Evolutionary conservation across 2,797 vertebrate species (phyloP).

Genomic region (Alouatta caraya): DNA sequence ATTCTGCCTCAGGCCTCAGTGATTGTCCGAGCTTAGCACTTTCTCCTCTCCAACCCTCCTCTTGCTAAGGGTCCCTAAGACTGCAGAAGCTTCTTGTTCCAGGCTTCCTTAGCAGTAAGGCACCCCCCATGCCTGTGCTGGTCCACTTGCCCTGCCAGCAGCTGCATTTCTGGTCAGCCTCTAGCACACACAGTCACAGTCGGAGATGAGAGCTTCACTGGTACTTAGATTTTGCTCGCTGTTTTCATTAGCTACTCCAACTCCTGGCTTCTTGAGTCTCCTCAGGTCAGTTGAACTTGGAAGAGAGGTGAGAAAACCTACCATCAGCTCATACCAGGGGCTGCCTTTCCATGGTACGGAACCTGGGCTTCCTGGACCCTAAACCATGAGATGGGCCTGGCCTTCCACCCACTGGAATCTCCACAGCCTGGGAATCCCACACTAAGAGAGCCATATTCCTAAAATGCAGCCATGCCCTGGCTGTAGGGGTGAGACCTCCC

Average conservation of each 20-base stretch:
- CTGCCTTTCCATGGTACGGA: neutral
- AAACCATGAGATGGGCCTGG: neutral
- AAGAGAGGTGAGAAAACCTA: neutral
- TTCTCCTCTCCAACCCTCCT: neutral
- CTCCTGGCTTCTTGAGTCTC: neutral
- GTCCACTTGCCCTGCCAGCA: too few species aligned
- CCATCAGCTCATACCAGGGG: neutral
- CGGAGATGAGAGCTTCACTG: neutral
- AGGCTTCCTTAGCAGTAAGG: too few species aligned
- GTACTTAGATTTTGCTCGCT: neutral
- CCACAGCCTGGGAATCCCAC: fast-evolving
- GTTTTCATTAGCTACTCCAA: neutral
- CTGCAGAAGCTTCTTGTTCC: neutral
- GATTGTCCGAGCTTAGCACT: too few species aligned
- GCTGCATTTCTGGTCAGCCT: neutral
- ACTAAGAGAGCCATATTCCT: too few species aligned
- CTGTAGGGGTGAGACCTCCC: neutral
- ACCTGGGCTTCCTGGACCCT: neutral
- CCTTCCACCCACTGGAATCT: too few species aligned
- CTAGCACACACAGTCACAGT: neutral
- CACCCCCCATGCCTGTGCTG: neutral
- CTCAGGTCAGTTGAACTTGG: neutral
- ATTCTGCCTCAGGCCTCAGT: too few species aligned
- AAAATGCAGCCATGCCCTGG: too few species aligned
- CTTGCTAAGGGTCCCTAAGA: neutral